Evolutionary conservation across 1,140 invertebrate genomes (phyloP).

Genomic region (Nasonia longicornis): DNA sequence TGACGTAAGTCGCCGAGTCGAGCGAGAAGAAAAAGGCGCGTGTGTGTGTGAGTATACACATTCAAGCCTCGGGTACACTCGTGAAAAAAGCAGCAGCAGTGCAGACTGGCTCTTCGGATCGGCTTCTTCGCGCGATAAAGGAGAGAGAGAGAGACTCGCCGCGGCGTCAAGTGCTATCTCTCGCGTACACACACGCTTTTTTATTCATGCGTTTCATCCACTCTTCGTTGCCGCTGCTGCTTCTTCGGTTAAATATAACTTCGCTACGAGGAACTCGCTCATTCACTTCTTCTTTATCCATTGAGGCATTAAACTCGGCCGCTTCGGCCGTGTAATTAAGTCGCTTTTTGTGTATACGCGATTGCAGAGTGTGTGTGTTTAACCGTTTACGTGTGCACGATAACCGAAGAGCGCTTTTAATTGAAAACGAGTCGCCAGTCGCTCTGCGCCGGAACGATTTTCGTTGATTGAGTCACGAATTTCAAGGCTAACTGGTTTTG

Average conservation of each 20-base stretch:
- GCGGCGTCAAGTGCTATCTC: not conserved
- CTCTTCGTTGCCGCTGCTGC: not conserved
- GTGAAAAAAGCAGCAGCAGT: not conserved
- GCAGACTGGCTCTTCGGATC: not conserved
- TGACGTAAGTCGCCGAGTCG: conserved; percentile 10
- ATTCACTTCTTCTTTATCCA: conserved; percentile 24
- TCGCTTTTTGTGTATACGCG: not conserved
- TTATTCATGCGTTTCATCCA: not conserved
- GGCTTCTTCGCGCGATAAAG: not conserved
- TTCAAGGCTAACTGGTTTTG: conserved; percentile 6
- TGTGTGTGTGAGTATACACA: not conserved
- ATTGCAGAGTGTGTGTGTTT: not conserved
- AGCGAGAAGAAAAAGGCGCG: not conserved
- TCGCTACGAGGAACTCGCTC: not conserved
- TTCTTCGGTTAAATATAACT: not conserved
- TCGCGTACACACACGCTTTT: not conserved
- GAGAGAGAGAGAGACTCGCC: not conserved
- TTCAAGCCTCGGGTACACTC: not conserved
- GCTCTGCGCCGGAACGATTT: not conserved
- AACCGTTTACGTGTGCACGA: not conserved
- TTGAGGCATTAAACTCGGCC: not conserved
- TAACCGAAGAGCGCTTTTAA: conserved; percentile 3
- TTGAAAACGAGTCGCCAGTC: not conserved
- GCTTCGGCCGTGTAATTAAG: conserved; percentile 1
- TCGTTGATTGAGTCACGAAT: conserved; percentile 16